These are phyloP conservation scores for Brotula barbata DNA, from an alignment of 2,797 vertebrate species.

Conservation along the genomic window DNA sequence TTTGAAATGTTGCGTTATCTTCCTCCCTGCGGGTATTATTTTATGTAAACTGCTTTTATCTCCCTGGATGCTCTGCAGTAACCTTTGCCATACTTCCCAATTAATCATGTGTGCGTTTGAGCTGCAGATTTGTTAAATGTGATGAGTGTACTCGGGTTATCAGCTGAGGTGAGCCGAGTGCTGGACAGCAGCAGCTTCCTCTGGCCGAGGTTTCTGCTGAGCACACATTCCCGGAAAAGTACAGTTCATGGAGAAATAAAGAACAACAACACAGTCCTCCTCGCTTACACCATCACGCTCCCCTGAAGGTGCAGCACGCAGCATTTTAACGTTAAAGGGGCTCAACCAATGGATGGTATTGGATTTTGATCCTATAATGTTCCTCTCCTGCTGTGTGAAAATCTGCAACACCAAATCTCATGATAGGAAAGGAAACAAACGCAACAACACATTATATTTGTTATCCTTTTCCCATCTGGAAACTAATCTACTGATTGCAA, in stretches of 20 bases:
- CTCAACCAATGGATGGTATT: too few species aligned
- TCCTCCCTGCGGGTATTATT: neutral
- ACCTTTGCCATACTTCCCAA: slow-evolving; percentile 17
- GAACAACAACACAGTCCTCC: neutral
- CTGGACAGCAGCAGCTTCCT: slow-evolving; percentile 31
- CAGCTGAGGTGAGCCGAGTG: slow-evolving; percentile 2
- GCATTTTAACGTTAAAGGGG: too few species aligned
- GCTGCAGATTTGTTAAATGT: neutral
- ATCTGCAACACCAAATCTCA: too few species aligned
- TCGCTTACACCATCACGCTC: too few species aligned
- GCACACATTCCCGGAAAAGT: slow-evolving; percentile 38
- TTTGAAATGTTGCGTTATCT: neutral
- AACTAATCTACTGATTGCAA: too few species aligned
- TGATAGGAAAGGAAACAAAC: too few species aligned
- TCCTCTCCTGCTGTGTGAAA: too few species aligned
- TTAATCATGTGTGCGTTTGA: neutral
- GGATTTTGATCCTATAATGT: too few species aligned
- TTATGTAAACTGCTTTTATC: neutral
- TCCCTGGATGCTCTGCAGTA: neutral
- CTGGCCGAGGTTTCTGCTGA: slow-evolving; percentile 42
- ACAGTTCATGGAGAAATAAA: neutral
- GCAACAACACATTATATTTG: too few species aligned
- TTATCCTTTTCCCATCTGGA: too few species aligned
- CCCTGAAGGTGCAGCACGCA: too few species aligned
- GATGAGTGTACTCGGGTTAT: slow-evolving; percentile 42